Evolutionary conservation across 2,797 vertebrate species (phyloP), one percentile per base, ranked within the genome.

Genomic region (Sebastes nivosus): DNA sequence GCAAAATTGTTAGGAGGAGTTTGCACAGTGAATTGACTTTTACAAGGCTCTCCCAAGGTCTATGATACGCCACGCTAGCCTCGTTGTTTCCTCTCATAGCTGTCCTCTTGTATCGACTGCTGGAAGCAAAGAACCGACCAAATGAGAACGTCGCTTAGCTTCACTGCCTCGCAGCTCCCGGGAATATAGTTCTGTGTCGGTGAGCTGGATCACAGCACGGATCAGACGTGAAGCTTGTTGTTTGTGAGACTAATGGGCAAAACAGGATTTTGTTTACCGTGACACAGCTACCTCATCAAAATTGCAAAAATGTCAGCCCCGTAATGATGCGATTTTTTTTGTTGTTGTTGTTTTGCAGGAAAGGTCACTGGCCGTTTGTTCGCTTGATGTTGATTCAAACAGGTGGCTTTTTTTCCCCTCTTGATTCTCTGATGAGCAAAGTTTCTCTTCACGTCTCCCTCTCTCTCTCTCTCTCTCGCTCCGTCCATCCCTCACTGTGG

Each of bases 101-200:
- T 68, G 83, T 91, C 91, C 84, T 71, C 71, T 80, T 20, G 59
- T 90, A 88, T 90, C 66, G 72, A 88, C 87, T 86, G 61, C 38
- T 76, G 75, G 68, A 50, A 50, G 16, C 16, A 50, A 77, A 34
- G 70, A 82, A 87, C 88, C 86, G 58, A 52, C 88, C 88, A 92
- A 94, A 89, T 92, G 89, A 86, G 92, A 93, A 92, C 88, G 94
- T 89, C 88, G 89, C 93, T 94, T 94, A 87, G 82, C 87, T 92
- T 88, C 81, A 81, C 90, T 88, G 91, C 89, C 77, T 79, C 27
- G 64, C 87, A 74, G 84, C 92, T 92, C 94, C 32, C 84, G 92
- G 94, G 93, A 96, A 94, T 94, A 94, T 42, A 42, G 88, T 94
- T 94, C 90, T 83, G 80, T 90, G 89, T 95, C 91, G 88, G 87